Base-by-base conservation (phyloP, 2,888 invertebrate genomes). In the Epistrophella euchroma region DNA sequence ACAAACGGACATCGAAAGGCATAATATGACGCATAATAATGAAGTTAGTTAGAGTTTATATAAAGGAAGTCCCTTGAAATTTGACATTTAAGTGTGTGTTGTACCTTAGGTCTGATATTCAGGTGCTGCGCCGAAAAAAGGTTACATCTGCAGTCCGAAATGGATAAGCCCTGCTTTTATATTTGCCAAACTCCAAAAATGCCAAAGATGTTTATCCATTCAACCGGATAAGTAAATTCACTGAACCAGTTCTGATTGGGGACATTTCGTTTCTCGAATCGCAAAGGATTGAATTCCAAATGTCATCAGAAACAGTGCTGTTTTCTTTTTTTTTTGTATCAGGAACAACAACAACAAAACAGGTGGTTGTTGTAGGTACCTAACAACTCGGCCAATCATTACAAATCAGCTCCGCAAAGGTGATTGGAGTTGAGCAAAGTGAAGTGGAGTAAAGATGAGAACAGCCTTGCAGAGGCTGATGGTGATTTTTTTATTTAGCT, bases 141-240 rank as follows among this genome's bases (percentile, higher is more conserved):
- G 50, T 17, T 70, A 70, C 79, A 76, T 68, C 76, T 81, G 75
- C 76, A 85, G 15, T 17, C n/a, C n/a, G 7, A 9, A 37, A 58
- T 17, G 22, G 22, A 50, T 22, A 22, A 47, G 19, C 19, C 40
- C 25, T 25, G 10, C n/a, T 32, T 32, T 32, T 32, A 32, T 32
- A 32, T 32, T 32, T 32, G 17, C 17, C 13, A 45, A 37, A 17
- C 28, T 28, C 28, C 17, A 62, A 62, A 62, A 25, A 22, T 25
- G 22, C 52, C 37, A 19, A 62, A 62, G 85, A 85, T 81, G 55
- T 47, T 81, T 77, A 85, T 76, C 81, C 85, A 77, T 72, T 85
- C 76, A 32, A 76, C 81, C 81, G 85, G 85, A 81, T 85, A 85
- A 85, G 76, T 81, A 81, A 81, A 85, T 85, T 81, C 85, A 85